Conservation (phyloP, 2,888 invertebrate species). For the Eupelmus urozonus region DNA sequence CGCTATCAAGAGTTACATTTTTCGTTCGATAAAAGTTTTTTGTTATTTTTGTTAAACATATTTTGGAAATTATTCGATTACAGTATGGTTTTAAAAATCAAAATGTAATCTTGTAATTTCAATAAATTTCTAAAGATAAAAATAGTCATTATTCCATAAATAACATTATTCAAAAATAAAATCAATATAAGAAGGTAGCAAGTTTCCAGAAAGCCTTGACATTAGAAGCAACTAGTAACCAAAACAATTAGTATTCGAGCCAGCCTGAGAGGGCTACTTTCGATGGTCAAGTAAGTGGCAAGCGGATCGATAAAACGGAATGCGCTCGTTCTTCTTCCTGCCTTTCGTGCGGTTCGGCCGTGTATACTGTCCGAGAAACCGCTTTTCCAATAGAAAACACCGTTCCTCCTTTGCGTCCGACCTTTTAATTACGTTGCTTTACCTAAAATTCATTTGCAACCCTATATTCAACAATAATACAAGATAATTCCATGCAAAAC, state of each 20-base stretch:
- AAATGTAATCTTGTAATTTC: too few species aligned
- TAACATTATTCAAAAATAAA: too few species aligned
- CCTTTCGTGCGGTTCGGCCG: slow-evolving; percentile 27
- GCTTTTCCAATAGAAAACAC: slow-evolving; percentile 20
- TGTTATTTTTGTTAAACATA: too few species aligned
- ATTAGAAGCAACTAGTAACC: slow-evolving; percentile 32
- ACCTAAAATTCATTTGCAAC: too few species aligned
- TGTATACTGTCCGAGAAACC: slow-evolving; percentile 4
- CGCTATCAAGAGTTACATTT: not conserved
- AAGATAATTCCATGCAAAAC: too few species aligned
- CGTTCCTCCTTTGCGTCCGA: not conserved
- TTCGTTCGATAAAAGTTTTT: too few species aligned
- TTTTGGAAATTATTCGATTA: too few species aligned
- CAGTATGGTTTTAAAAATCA: too few species aligned
- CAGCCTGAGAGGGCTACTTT: not conserved
- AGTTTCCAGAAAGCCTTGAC: not conserved
- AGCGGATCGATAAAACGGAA: slow-evolving; percentile 41
- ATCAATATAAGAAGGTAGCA: too few species aligned
- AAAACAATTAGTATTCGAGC: slow-evolving; percentile 52
- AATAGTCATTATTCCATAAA: too few species aligned
- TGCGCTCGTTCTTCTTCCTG: slow-evolving; percentile 40
- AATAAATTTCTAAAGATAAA: too few species aligned
- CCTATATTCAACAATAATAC: too few species aligned
- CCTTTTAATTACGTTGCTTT: slow-evolving; percentile 1
- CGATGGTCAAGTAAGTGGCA: slow-evolving; percentile 35